Evolutionary conservation across 2,113 vertebrate genomes (phyloP).

Genomic region (Symphodus melops): DNA sequence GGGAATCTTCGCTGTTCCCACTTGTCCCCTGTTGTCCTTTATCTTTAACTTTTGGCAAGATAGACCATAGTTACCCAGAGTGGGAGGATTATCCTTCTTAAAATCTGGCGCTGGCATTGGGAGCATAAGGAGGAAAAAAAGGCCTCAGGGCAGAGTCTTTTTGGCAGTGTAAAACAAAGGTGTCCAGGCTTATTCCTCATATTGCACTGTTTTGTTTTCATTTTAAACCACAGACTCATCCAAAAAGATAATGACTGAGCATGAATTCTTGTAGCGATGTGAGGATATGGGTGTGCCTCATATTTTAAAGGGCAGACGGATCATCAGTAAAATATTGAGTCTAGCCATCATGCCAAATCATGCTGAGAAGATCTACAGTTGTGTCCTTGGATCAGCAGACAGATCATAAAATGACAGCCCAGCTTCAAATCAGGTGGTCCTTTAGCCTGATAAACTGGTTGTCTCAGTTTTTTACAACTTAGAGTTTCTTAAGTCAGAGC

Average conservation of each 20-base stretch:
- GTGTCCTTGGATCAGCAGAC: conserved; percentile 8
- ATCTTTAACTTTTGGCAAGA: conserved; percentile 30
- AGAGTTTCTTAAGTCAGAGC: not conserved
- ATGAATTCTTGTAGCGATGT: not conserved
- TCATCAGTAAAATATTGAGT: conserved; percentile 7
- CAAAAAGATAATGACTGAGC: not conserved
- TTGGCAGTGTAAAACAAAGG: not conserved
- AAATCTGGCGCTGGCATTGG: not conserved
- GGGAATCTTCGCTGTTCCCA: not conserved
- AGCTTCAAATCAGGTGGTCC: not conserved
- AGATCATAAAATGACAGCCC: conserved; percentile 5
- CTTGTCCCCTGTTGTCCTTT: not conserved
- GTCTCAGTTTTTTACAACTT: conserved; percentile 5
- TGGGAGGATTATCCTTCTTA: conserved; percentile 9
- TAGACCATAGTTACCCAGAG: conserved; percentile 14
- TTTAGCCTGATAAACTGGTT: not conserved
- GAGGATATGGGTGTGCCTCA: not conserved
- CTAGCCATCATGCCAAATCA: not conserved
- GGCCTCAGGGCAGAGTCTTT: conserved; percentile 26
- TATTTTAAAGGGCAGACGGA: not conserved
- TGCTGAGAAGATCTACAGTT: conserved; percentile 30
- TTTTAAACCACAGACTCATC: conserved; percentile 1
- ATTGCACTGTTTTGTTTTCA: not conserved
- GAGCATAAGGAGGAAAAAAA: not conserved
- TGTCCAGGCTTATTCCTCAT: conserved; percentile 2